Evolutionary conservation across 2,888 invertebrate species (phyloP).

Genomic region (Tenthredo notha): DNA sequence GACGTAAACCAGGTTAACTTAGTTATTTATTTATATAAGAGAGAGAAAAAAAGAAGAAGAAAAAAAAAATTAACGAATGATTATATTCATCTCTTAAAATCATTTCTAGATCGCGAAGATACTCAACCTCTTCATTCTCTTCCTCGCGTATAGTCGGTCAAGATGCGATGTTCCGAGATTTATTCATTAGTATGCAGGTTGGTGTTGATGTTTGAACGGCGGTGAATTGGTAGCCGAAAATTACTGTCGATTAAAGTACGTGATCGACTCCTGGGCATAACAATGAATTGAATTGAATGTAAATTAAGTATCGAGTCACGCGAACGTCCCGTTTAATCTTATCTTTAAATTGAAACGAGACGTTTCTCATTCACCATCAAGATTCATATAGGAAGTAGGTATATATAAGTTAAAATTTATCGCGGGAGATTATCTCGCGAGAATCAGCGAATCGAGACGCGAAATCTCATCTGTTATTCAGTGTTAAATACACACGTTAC

Average conservation of each 20-base stretch:
- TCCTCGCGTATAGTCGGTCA: background rate
- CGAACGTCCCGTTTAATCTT: background rate
- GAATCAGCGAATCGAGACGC: background rate
- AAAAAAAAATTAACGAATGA: background rate
- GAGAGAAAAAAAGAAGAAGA: background rate
- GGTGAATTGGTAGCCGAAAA: conserved; percentile 40
- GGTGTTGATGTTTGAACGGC: background rate
- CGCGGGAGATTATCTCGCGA: background rate
- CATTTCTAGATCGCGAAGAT: background rate
- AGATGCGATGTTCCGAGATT: background rate
- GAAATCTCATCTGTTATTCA: conserved; percentile 28
- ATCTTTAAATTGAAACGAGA: conserved; percentile 16
- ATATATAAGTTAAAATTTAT: background rate
- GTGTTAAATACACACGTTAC: background rate
- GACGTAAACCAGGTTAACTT: background rate
- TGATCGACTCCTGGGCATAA: conserved; percentile 17
- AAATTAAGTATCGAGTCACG: conserved; percentile 7
- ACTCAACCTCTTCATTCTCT: background rate
- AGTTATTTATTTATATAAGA: background rate
- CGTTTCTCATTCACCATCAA: background rate
- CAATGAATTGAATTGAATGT: conserved; percentile 32
- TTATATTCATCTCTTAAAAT: background rate
- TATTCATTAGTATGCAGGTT: conserved; percentile 11
- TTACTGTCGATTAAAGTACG: conserved; percentile 43
- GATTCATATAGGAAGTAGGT: background rate